Conservation (phyloP, 2,888 invertebrate species). For the Chrysomela aeneicollis region DNA sequence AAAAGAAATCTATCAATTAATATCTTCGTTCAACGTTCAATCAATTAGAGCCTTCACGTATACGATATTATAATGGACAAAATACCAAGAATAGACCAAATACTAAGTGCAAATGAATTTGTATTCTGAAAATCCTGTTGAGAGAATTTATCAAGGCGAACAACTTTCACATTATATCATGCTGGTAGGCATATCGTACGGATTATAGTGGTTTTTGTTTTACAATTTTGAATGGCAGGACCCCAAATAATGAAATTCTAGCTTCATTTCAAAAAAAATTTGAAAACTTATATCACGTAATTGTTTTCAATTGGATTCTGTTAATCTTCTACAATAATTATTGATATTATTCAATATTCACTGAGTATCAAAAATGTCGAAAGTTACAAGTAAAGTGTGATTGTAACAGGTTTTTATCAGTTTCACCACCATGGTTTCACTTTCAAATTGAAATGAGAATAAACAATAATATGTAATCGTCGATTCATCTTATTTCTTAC, state of each 20-base stretch:
- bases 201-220: too few species aligned
- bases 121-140: conserved; percentile 43
- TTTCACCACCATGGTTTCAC: background rate
- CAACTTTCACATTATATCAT: conserved; percentile 54
- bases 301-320: too few species aligned
- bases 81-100: conserved; percentile 38
- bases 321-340: too few species aligned
- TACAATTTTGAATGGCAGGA: too few species aligned
- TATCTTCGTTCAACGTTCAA: background rate
- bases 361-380: background rate
- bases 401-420: background rate
- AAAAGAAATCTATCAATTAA: conserved; percentile 2
- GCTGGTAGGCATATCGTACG: conserved; percentile 10
- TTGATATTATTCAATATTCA: too few species aligned
- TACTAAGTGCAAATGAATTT: conserved; percentile 34
- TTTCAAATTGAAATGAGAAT: background rate
- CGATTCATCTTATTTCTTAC: background rate
- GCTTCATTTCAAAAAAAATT: too few species aligned
- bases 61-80: background rate
- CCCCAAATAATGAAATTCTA: too few species aligned
- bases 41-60: background rate
- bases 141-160: conserved; percentile 53
- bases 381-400: background rate
- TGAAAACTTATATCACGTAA: too few species aligned
- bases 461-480: background rate